Base-by-base conservation (phyloP, 2,797 vertebrate species). In the Rhabdomys pumilio region DNA sequence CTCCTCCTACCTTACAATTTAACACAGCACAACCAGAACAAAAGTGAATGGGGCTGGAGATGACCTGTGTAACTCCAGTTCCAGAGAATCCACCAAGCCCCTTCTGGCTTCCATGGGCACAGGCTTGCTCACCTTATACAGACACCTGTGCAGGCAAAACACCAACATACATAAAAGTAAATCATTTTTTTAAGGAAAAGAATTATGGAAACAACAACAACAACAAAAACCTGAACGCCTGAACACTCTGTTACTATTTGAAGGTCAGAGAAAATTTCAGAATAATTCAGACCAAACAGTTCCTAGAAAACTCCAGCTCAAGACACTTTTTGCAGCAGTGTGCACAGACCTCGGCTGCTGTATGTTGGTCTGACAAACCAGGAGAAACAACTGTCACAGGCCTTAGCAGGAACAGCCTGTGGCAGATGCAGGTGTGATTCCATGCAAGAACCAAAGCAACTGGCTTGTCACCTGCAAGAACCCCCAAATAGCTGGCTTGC, bases 391-490 rank as follows among this genome's bases (percentile, higher is more conserved):
- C 50, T 94, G 2, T 19, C 0, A 13, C 89, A 95, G 96, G 96
- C 76, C 89, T 95, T 44, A 81, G 95, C 75, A 72, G 72, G 91
- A 84, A 47, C 1, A 94, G 63, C 47, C 76, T 81, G 67, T 86
- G 96, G 90, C 80, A 87, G 57, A 84, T 61, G 15, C 14, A 97
- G 97, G 97, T 85, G 69, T 24, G 20, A 10, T 4, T 24, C 20
- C 38, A 73, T 96, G 97, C 94, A 81, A 96, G 93, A 41, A 44
- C 38, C 80, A 79, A n/a, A n/a, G 96, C 86, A 92, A 73, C 85
- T 59, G 26, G 97, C 94, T 17, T 34, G 93, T 55, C 50, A 97
- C 96, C 97, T 97, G 97, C 93, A 83, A 96, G 91, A 97, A 86
- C 95, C 96, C 50, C 77, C 34, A 63, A 97, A 96, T 89, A 92